Evolutionary conservation across 2,888 invertebrate species (phyloP).

Genomic region (Nipponacmea schrenckii): DNA sequence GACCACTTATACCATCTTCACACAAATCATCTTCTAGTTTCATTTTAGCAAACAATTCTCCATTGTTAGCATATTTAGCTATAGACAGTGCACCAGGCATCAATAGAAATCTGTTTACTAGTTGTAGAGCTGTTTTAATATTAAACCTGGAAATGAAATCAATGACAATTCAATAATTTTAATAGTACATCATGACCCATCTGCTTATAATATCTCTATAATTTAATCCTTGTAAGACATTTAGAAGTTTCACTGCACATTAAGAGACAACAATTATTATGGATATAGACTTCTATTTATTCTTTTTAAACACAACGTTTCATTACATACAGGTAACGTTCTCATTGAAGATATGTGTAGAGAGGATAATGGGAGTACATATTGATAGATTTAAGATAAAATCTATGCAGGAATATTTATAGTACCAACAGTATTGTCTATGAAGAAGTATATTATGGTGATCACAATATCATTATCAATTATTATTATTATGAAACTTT

Average conservation of each 20-base stretch:
- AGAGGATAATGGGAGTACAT: neutral
- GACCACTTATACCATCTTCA: constrained; percentile 84
- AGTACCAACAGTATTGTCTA: too few relatives aligned
- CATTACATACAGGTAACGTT: too few relatives aligned
- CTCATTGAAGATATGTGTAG: too few relatives aligned
- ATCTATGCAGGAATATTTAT: too few relatives aligned
- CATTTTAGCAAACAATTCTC: constrained; percentile 81
- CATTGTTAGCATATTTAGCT: constrained; percentile 80
- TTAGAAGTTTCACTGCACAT: neutral
- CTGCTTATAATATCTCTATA: neutral
- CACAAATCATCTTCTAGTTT: constrained; percentile 79
- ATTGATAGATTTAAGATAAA: neutral
- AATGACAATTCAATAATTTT: too few relatives aligned
- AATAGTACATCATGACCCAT: neutral
- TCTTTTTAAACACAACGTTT: too few relatives aligned
- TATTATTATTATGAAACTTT: constrained; percentile 4
- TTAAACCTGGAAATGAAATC: constrained; percentile 73
- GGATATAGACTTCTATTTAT: too few relatives aligned
- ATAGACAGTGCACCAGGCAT: constrained; percentile 73
- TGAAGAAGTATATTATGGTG: too few relatives aligned
- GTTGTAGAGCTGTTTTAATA: constrained; percentile 74
- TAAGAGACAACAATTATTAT: too few relatives aligned
- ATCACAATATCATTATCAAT: too few relatives aligned
- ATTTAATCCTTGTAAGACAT: too few relatives aligned
- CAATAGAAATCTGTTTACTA: constrained; percentile 77